Percentiles rank a stretch among this genome's conserved stretches.
Evolutionary conservation across 2,888 invertebrate species (phyloP).

Genomic region (Sarcophaga subvicina): DNA sequence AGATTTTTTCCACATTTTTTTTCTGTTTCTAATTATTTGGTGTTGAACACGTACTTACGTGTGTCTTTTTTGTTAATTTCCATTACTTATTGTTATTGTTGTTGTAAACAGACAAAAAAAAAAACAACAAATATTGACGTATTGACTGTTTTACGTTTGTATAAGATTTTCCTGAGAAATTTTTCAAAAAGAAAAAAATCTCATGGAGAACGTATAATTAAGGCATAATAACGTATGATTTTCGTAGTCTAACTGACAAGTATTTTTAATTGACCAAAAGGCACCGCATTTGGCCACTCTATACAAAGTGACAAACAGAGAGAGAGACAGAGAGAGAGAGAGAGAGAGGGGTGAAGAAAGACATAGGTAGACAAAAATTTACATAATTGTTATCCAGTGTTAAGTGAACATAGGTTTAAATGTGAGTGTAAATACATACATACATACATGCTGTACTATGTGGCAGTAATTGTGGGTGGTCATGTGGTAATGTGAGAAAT

Average conservation of each 20-base stretch:
- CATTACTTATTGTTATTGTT: background rate
- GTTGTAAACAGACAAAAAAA: background rate
- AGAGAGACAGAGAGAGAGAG: too few relatives aligned
- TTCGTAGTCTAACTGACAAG: slow-evolving; percentile 16
- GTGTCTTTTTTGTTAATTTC: slow-evolving; percentile 7
- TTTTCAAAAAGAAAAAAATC: background rate
- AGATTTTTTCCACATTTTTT: slow-evolving; percentile 15
- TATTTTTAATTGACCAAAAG: slow-evolving; percentile 60
- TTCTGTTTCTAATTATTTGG: slow-evolving; percentile 7
- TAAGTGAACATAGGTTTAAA: too few relatives aligned
- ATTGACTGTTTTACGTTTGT: background rate
- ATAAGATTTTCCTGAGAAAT: background rate
- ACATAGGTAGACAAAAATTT: slow-evolving; percentile 5
- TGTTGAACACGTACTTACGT: slow-evolving; percentile 61
- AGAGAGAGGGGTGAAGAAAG: too few relatives aligned
- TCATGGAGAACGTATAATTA: slow-evolving; percentile 53
- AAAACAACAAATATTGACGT: too few relatives aligned
- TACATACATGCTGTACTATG: background rate
- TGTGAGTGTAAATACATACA: too few relatives aligned
- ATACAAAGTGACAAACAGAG: background rate
- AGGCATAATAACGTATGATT: slow-evolving; percentile 44
- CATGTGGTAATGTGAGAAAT: slow-evolving; percentile 33
- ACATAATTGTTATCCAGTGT: slow-evolving; percentile 12
- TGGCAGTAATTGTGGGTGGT: slow-evolving; percentile 42
- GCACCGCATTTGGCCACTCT: slow-evolving; percentile 39